Percentiles rank a stretch among this genome's conserved stretches.
Conservation (phyloP, 2,888 invertebrate species). For the Dryocosmus kuriphilus region DNA sequence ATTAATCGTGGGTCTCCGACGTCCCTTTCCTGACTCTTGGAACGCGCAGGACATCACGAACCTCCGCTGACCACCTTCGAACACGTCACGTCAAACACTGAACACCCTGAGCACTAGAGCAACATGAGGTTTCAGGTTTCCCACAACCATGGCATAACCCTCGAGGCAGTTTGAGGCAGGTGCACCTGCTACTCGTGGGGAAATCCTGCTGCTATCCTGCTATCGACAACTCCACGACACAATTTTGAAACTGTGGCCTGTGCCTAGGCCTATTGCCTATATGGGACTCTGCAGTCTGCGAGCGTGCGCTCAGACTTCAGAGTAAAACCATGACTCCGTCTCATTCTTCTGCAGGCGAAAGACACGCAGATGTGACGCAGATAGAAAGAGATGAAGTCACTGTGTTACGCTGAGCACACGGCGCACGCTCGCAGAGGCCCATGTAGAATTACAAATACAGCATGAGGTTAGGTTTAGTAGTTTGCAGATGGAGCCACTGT, state of each 20-base stretch:
- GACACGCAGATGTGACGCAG: too few species aligned
- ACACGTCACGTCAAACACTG: conserved; percentile 21
- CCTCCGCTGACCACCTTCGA: background rate
- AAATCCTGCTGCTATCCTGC: background rate
- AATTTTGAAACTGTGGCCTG: too few species aligned
- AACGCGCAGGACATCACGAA: conserved; percentile 8
- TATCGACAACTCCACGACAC: background rate
- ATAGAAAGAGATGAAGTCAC: too few species aligned
- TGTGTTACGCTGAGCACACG: too few species aligned
- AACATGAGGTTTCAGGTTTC: background rate
- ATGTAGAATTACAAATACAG: too few species aligned
- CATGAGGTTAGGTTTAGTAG: background rate
- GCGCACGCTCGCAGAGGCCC: too few species aligned
- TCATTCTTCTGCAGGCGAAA: too few species aligned
- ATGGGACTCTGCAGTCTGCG: too few species aligned
- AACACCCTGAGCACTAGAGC: conserved; percentile 11
- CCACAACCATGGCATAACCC: background rate
- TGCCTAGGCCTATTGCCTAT: too few species aligned
- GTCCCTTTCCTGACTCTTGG: conserved; percentile 23
- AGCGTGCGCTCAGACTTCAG: too few species aligned
- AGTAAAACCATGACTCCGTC: too few species aligned
- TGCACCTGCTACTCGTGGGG: background rate
- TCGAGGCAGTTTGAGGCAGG: conserved; percentile 4
- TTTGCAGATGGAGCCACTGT: background rate
- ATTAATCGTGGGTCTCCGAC: conserved; percentile 9